Conservation (phyloP, 2,888 invertebrate genomes). For the Hydriomena furcata region DNA sequence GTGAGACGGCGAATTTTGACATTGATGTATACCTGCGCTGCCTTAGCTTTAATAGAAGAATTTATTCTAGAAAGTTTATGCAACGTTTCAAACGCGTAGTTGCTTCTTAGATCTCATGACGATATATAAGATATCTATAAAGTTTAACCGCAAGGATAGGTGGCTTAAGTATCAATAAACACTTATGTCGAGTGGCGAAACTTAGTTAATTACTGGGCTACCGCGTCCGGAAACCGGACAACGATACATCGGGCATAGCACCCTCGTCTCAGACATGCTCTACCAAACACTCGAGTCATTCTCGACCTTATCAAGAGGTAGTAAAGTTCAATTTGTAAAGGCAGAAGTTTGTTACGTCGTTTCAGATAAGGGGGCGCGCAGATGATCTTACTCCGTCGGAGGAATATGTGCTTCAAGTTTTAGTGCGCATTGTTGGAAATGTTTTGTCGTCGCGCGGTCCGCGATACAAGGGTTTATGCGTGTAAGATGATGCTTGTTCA, state of each 20-base stretch:
- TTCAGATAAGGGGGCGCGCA: constrained; percentile 41
- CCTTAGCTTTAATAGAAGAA: constrained; percentile 5
- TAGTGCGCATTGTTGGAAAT: constrained; percentile 72
- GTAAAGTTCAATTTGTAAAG: constrained; percentile 43
- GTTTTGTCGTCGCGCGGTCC: constrained; percentile 60
- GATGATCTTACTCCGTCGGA: constrained; percentile 63
- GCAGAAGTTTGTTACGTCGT: constrained; percentile 41
- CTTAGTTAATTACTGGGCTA: constrained; percentile 76
- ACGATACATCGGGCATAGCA: constrained; percentile 71
- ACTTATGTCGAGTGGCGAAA: constrained; percentile 55
- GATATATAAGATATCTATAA: constrained; percentile 5
- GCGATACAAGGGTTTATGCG: constrained; percentile 78
- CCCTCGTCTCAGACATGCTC: constrained; percentile 71
- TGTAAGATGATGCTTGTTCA: constrained; percentile 83
- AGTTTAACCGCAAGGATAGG: constrained; percentile 23
- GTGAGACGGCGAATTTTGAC: constrained; percentile 27
- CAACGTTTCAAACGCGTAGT: not conserved
- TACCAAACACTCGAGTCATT: constrained; percentile 37
- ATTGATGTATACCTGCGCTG: constrained; percentile 19
- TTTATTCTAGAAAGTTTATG: not conserved
- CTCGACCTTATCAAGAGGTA: constrained; percentile 38
- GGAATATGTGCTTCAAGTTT: constrained; percentile 73
- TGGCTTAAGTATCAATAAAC: constrained; percentile 36
- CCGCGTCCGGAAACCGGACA: constrained; percentile 80
- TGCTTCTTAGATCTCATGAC: not conserved